phyloP scores from a whole-genome alignment of 2,113 vertebrate genomes.

The Pontoporia blainvillei region DNA sequence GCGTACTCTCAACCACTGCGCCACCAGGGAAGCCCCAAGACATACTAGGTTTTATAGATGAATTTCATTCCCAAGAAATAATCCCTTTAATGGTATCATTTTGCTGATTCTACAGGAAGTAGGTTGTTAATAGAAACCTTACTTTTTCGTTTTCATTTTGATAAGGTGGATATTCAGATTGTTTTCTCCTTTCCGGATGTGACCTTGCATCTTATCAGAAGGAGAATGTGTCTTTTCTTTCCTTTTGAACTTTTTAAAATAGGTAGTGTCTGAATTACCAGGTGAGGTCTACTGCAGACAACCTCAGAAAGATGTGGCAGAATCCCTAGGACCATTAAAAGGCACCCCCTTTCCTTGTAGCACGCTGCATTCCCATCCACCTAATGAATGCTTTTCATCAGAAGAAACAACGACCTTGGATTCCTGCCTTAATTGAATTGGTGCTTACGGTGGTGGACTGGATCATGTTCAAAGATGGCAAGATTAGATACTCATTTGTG shows the following conservation, averaged over 20 bases:
- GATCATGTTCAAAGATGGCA: conserved; percentile 41
- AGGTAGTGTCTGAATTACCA: neutral
- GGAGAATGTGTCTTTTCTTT: neutral
- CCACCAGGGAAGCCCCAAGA: no score
- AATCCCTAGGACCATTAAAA: no score
- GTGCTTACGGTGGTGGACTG: neutral
- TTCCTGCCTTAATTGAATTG: conserved; percentile 25
- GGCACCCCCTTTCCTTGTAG: neutral
- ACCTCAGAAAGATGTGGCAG: neutral
- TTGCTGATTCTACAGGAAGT: neutral
- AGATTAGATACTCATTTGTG: conserved; percentile 19
- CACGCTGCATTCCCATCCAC: neutral
- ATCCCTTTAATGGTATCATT: neutral
- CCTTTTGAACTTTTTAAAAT: neutral
- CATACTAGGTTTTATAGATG: neutral
- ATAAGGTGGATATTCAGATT: neutral
- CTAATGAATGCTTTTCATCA: conserved; percentile 38
- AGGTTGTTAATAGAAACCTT: neutral
- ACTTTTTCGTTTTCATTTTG: neutral
- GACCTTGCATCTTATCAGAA: neutral
- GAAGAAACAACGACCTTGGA: neutral
- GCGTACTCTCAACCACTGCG: no score
- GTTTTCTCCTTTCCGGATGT: neutral
- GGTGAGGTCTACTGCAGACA: neutral
- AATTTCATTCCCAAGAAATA: neutral